Evolutionary conservation across 2,797 vertebrate species (phyloP).

Genomic region (Acanthopagrus latus): DNA sequence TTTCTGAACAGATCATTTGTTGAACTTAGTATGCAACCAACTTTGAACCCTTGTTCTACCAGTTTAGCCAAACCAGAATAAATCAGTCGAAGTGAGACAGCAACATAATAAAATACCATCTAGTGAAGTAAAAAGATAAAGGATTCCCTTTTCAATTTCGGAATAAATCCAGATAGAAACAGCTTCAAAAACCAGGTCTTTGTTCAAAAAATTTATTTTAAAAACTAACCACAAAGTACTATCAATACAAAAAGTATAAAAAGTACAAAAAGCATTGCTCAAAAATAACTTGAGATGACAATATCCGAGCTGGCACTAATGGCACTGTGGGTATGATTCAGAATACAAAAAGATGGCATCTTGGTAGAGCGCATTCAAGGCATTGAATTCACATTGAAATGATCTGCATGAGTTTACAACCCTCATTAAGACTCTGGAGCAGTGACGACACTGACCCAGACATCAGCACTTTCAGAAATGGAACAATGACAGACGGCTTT

Average conservation of each 20-base stretch:
- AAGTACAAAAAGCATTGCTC: constrained; percentile 77
- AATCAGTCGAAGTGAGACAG: too few relatives aligned
- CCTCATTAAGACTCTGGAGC: constrained; percentile 28
- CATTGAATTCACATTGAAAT: constrained; percentile 75
- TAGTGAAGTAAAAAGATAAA: too few relatives aligned
- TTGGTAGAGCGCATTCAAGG: constrained; percentile 64
- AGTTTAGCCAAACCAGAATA: too few relatives aligned
- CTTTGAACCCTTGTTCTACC: too few relatives aligned
- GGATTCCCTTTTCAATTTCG: background rate
- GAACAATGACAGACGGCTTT: constrained; percentile 17
- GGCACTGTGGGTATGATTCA: constrained; percentile 73
- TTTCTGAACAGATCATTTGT: too few relatives aligned
- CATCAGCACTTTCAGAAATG: constrained; percentile 43
- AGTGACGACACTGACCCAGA: background rate
- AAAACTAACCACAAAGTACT: constrained; percentile 79
- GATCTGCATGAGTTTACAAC: constrained; percentile 48
- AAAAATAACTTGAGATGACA: constrained; percentile 82
- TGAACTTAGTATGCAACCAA: too few relatives aligned
- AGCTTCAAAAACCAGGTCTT: background rate
- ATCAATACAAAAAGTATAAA: constrained; percentile 82
- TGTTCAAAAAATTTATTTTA: constrained; percentile 75
- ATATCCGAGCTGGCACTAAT: constrained; percentile 67
- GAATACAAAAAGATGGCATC: constrained; percentile 71
- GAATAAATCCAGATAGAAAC: background rate
- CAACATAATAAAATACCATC: too few relatives aligned